Percentiles rank a stretch among this genome's conserved stretches.
phyloP scores from a whole-genome alignment of 2,113 vertebrate species.

The Mus spicilegus region DNA sequence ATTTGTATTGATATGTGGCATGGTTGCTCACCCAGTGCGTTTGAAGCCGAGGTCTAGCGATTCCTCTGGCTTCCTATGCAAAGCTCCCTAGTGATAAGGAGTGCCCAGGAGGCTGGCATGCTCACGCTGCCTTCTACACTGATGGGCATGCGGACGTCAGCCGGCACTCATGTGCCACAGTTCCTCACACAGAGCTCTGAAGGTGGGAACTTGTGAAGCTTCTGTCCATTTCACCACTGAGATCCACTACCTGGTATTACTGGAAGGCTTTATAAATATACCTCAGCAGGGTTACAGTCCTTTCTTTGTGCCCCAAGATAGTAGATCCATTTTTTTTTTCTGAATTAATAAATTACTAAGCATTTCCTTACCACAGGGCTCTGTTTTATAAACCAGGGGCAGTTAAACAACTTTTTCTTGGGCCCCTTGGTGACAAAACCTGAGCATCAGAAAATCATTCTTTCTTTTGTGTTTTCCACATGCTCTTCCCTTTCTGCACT shows the following conservation, averaged over 20 bases:
- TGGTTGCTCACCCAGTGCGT: too few relatives aligned
- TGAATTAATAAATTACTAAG: not conserved
- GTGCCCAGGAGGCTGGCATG: constrained; percentile 47
- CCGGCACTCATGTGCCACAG: not conserved
- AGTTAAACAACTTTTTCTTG: not conserved
- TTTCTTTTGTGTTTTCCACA: not conserved
- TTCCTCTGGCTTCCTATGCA: not conserved
- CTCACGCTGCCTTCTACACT: not conserved
- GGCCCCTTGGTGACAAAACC: not conserved
- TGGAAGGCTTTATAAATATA: not conserved
- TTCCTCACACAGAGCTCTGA: not conserved
- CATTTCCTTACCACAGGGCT: not conserved
- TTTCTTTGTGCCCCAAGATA: not conserved
- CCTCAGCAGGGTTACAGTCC: not conserved
- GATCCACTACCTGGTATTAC: not conserved
- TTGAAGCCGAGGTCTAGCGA: not conserved
- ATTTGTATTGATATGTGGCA: not conserved
- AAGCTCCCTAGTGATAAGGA: not conserved
- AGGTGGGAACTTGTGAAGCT: not conserved
- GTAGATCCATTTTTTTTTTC: not conserved
- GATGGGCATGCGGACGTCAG: not conserved
- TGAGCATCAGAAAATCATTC: not conserved
- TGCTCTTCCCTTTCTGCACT: not conserved
- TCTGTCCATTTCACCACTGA: not conserved
- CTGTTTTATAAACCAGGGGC: not conserved